phyloP scores from a whole-genome alignment of 1,140 invertebrate genomes.

The Drosophila equinoxialis region DNA sequence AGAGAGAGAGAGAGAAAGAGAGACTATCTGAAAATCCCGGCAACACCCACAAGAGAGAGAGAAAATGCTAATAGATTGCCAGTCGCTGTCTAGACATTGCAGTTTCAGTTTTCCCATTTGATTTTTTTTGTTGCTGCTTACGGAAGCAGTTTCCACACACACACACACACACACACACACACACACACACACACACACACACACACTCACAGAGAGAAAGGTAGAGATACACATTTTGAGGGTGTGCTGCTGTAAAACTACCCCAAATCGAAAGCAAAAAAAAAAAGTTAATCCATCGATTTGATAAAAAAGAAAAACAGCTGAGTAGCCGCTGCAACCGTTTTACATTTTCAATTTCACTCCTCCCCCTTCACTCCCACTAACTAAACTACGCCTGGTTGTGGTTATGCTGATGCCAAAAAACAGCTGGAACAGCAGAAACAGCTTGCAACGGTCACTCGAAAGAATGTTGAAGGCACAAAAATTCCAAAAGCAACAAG shows the following conservation, averaged over 20 bases:
- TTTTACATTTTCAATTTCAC: constrained; percentile 33
- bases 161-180: constrained; percentile 23
- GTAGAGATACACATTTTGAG: constrained; percentile 48
- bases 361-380: constrained; percentile 16
- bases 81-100: constrained; percentile 63
- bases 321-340: constrained; percentile 45
- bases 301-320: constrained; percentile 32
- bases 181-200: constrained; percentile 21
- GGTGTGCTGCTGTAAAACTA: constrained; percentile 72
- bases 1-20: constrained; percentile 30
- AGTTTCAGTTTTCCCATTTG: constrained; percentile 55
- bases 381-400: background rate
- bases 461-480: constrained; percentile 11
- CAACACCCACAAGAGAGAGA: constrained; percentile 19
- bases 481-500: background rate
- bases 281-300: constrained; percentile 55
- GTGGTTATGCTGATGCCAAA: background rate
- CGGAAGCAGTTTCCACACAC: constrained; percentile 21
- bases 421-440: constrained; percentile 44
- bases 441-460: constrained; percentile 16
- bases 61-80: constrained; percentile 54
- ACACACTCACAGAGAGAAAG: background rate
- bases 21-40: constrained; percentile 2
- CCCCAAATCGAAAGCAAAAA: constrained; percentile 61
- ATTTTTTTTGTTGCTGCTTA: constrained; percentile 32